Percentiles rank a stretch among this genome's conserved stretches.
Conservation (phyloP, 2,797 vertebrate genomes). For the Rallus crepitans region DNA sequence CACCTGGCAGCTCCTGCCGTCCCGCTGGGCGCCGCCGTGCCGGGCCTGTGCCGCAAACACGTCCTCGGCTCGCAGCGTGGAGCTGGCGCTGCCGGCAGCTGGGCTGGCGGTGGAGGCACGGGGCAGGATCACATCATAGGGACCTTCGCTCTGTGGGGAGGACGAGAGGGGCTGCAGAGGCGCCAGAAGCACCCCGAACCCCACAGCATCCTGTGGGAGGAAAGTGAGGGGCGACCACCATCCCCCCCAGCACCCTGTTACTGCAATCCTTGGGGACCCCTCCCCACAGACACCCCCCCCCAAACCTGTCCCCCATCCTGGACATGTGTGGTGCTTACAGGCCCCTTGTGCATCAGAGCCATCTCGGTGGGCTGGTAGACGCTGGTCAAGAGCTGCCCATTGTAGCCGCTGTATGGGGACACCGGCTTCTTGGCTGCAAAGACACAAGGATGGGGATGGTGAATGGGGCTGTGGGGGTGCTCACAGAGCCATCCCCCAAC, state of each 20-base stretch:
- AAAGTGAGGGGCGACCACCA: background rate
- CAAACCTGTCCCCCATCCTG: no score
- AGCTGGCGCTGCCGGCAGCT: slow-evolving; percentile 79
- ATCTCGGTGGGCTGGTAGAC: slow-evolving; percentile 98
- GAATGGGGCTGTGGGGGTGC: background rate
- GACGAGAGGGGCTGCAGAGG: background rate
- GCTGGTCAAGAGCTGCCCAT: slow-evolving; percentile 88
- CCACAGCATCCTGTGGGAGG: rapidly evolving
- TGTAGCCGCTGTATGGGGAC: slow-evolving; percentile 95
- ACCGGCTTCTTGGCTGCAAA: slow-evolving; percentile 86
- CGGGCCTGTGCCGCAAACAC: slow-evolving; percentile 57
- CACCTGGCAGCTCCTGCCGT: slow-evolving; percentile 80
- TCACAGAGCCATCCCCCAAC: background rate
- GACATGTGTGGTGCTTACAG: slow-evolving; percentile 75
- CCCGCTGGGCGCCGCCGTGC: slow-evolving; percentile 59
- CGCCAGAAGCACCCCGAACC: background rate
- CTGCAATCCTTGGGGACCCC: background rate
- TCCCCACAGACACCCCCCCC: background rate
- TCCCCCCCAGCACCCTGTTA: no score
- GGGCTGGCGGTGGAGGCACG: slow-evolving; percentile 84
- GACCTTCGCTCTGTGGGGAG: slow-evolving; percentile 62
- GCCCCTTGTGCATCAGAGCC: slow-evolving; percentile 89
- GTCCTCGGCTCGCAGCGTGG: slow-evolving; percentile 78
- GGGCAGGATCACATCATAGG: slow-evolving; percentile 86
- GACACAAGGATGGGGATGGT: background rate